Base-by-base conservation (phyloP, 2,113 vertebrate species). In the Hypanus sabinus region DNA sequence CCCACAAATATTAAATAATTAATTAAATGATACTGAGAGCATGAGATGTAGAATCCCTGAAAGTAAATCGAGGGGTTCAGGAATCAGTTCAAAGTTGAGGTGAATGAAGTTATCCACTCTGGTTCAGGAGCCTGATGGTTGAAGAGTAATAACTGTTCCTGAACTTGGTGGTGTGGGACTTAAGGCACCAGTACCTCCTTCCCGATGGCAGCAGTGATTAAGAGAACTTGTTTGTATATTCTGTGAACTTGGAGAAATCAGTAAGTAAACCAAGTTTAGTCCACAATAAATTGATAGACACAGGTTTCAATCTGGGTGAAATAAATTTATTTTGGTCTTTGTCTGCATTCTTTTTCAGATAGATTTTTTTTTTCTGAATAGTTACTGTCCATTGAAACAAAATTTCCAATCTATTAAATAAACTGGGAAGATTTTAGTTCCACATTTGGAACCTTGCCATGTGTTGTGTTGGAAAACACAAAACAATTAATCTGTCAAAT, bases 331-430 rank as follows among this genome's bases (percentile, higher is more conserved):
- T 38, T 38, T 71, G 20, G 36, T 1, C 46, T 30, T 93, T 93
- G 27, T 70, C 70, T 73, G 68, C 46, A 46, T 93, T 73, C 65
- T 27, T 22, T 93, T 71, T 73, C 91, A 93, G 71, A 73, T 93
- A 46, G 91, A 73, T 93, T 93, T 93, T 93, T 93, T 93, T 93
- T 68, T 73, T 46, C n/a, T 73, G 24, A 93, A 93, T 38, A 93
- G 7, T 71, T 70, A 7, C 88, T 68, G 65, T 62, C 65, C 30
- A 30, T 70, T 92, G 88, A 70, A 38, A 93, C 24, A 20, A 24
- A 10, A 70, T 92, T 93, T 93, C 36, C 22, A 68, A 92, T n/a
- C 65, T 92, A 68, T 92, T 92, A 70, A 33, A 71, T 55, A 87
- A 87, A 55, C 27, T 30, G 55, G 65, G 60, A n/a, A 70, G 65